Conservation (phyloP, 1,140 invertebrate genomes). For the Drosophila eugracilis region DNA sequence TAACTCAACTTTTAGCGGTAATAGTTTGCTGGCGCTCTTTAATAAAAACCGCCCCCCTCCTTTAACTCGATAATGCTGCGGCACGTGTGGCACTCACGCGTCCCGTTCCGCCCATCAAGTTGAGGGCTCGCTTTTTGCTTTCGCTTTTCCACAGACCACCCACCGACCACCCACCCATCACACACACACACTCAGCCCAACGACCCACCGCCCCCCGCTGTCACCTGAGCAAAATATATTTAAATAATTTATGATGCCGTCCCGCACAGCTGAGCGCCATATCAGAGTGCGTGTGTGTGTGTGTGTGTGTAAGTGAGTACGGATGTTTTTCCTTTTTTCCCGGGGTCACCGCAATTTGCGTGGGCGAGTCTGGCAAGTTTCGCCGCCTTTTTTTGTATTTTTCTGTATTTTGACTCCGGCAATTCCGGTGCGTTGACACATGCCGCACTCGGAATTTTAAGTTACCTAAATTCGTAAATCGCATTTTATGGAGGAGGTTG, state of each 20-base stretch:
- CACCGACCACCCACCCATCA: conserved; percentile 4
- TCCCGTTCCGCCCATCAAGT: conserved; percentile 37
- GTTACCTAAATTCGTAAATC: conserved; percentile 32
- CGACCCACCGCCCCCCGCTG: conserved; percentile 21
- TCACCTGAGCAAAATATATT: conserved; percentile 64
- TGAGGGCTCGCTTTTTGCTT: conserved; percentile 53
- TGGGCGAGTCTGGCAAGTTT: conserved; percentile 67
- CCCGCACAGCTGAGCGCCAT: conserved; percentile 59
- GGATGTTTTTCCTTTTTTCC: conserved; percentile 33
- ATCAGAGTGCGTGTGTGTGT: conserved; percentile 10
- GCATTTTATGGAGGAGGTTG: conserved; percentile 4
- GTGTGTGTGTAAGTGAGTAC: conserved; percentile 5
- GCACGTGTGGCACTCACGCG: conserved; percentile 63
- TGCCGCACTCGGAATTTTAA: conserved; percentile 23
- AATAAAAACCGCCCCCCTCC: conserved; percentile 1
- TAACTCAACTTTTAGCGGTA: conserved; percentile 27
- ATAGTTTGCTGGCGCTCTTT: conserved; percentile 15
- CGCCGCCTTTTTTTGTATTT: conserved; percentile 12
- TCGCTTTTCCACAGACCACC: conserved; percentile 35
- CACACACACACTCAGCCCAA: conserved; percentile 5
- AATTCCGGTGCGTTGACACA: conserved; percentile 39
- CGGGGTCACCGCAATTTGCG: conserved; percentile 52
- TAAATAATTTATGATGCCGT: conserved; percentile 78
- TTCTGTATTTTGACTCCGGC: conserved; percentile 1
- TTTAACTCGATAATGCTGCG: conserved; percentile 21